phyloP scores from a whole-genome alignment of 2,113 vertebrate species.

The Felis chaus region DNA sequence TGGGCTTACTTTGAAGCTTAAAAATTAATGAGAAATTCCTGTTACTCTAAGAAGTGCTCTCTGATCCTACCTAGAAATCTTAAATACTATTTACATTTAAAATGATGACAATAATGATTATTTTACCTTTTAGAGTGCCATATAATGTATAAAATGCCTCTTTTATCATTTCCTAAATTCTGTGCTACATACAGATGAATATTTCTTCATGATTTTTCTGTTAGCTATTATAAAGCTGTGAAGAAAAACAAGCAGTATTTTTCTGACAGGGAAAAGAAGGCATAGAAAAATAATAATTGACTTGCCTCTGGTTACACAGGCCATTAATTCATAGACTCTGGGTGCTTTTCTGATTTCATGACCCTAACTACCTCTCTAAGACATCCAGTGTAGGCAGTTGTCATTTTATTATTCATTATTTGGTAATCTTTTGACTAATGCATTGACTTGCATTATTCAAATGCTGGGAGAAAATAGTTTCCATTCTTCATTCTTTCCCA shows the following conservation, averaged over 20 bases:
- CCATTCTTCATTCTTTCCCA: neutral
- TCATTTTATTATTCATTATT: neutral
- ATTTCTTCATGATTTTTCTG: neutral
- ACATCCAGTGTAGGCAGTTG: neutral
- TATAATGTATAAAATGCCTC: neutral
- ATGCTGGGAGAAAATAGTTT: neutral
- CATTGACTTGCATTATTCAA: constrained; percentile 17
- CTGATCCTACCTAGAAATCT: neutral
- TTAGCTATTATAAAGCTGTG: neutral
- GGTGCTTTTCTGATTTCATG: neutral
- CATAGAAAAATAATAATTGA: neutral
- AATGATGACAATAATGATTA: neutral
- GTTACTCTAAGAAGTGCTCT: neutral
- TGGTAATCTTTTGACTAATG: constrained; percentile 22
- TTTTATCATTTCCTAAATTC: neutral
- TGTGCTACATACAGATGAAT: neutral
- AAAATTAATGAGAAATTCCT: neutral
- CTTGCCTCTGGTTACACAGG: neutral
- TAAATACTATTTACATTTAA: neutral
- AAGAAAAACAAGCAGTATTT: neutral
- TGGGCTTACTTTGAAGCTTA: neutral
- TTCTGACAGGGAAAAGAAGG: neutral
- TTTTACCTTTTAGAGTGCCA: neutral
- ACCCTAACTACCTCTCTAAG: neutral
- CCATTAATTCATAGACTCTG: neutral